Evolutionary conservation across 2,113 vertebrate genomes (phyloP).

Genomic region (Pygoscelis adeliae): DNA sequence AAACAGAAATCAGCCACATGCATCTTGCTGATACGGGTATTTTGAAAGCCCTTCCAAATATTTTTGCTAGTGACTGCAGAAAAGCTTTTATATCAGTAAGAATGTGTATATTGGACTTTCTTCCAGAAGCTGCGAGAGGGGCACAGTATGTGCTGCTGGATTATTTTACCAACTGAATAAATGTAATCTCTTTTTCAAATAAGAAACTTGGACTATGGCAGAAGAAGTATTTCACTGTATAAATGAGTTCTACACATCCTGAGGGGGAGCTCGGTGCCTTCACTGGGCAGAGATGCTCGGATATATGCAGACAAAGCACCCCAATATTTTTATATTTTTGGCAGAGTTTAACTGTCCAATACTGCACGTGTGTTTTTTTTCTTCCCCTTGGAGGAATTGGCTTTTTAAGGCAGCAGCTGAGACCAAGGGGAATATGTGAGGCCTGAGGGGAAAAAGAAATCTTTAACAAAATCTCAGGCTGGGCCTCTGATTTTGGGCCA

Average conservation of each 20-base stretch:
- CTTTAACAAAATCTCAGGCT: background rate
- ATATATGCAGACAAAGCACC: background rate
- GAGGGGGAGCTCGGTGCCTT: background rate
- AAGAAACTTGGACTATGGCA: background rate
- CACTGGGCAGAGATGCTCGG: background rate
- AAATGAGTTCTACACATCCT: background rate
- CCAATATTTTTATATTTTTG: background rate
- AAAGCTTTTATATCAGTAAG: background rate
- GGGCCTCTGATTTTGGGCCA: background rate
- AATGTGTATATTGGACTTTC: constrained; percentile 7
- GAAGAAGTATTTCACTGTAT: background rate
- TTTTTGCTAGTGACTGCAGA: background rate
- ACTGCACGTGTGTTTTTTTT: background rate
- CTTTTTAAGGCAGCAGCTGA: background rate
- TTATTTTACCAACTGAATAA: constrained; percentile 42
- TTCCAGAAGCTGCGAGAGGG: constrained; percentile 5
- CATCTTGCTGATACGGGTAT: background rate
- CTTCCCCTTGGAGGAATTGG: background rate
- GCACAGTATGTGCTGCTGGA: background rate
- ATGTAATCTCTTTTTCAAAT: constrained; percentile 25
- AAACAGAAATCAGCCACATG: background rate
- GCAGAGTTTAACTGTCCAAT: background rate
- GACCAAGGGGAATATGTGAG: background rate
- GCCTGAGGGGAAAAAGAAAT: background rate
- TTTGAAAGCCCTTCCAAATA: constrained; percentile 5